A percentile compares a stretch with the other conserved stretches of the same genome.
phyloP scores from a whole-genome alignment of 1,140 invertebrate genomes.

The Drosophila baimaii region DNA sequence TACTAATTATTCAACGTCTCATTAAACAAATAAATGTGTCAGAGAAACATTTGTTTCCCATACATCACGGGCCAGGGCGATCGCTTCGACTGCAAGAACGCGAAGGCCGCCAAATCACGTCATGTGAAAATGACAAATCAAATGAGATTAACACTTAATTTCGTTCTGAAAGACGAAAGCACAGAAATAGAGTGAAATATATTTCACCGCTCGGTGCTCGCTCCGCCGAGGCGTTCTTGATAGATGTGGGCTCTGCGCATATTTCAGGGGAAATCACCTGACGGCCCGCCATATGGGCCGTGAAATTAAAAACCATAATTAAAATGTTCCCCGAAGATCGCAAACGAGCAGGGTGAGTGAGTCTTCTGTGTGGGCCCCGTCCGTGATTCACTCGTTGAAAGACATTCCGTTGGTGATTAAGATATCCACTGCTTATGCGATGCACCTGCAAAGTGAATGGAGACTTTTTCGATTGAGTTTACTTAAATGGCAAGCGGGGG shows the following conservation, averaged over 20 bases:
- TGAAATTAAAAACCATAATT: slow-evolving; percentile 77
- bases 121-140: slow-evolving; percentile 81
- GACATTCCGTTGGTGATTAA: slow-evolving; percentile 34
- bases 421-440: slow-evolving; percentile 24
- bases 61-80: slow-evolving; percentile 59
- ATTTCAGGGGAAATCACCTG: slow-evolving; percentile 65
- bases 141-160: slow-evolving; percentile 80
- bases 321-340: slow-evolving; percentile 44
- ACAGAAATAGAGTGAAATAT: slow-evolving; percentile 52
- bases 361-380: slow-evolving; percentile 17
- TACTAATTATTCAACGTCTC: slow-evolving; percentile 81
- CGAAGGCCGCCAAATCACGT: slow-evolving; percentile 72
- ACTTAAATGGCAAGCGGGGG: too few relatives aligned
- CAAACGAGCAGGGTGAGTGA: background rate
- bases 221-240: slow-evolving; percentile 35
- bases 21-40: slow-evolving; percentile 82
- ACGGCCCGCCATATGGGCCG: slow-evolving; percentile 63
- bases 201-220: slow-evolving; percentile 41
- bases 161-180: slow-evolving; percentile 59
- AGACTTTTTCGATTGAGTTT: background rate
- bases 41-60: slow-evolving; percentile 78
- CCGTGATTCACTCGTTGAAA: slow-evolving; percentile 38
- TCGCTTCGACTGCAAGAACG: slow-evolving; percentile 19
- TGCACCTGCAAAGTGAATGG: background rate
- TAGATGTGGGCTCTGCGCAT: slow-evolving; percentile 41